These are phyloP conservation scores for Macrobrachium rosenbergii DNA, from an alignment of 1,140 invertebrate species.

Conservation along the genomic window DNA sequence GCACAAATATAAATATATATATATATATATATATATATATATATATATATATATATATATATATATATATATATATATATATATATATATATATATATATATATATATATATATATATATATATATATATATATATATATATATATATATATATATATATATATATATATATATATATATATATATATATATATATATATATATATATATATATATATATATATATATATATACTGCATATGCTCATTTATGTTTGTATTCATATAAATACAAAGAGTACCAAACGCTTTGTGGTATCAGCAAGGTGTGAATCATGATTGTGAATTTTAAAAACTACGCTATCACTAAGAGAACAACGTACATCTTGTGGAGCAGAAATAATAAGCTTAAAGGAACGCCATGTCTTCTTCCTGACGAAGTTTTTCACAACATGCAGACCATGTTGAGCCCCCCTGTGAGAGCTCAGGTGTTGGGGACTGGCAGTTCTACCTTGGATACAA, in stretches of 20 bases:
- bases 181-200: slow-evolving; percentile 17
- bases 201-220: slow-evolving; percentile 10
- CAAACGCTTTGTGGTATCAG: too few relatives aligned
- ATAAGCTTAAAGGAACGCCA: too few relatives aligned
- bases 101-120: slow-evolving; percentile 36
- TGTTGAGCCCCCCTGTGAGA: too few relatives aligned
- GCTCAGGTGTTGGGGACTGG: too few relatives aligned
- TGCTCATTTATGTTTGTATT: slow-evolving; percentile 2
- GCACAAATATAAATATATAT: not conserved
- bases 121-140: slow-evolving; percentile 44
- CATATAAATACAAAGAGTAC: not conserved
- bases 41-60: slow-evolving; percentile 27
- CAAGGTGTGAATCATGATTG: too few relatives aligned
- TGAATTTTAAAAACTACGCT: too few relatives aligned
- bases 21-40: slow-evolving; percentile 15
- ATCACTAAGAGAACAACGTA: too few relatives aligned
- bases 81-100: slow-evolving; percentile 14
- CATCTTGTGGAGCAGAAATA: too few relatives aligned
- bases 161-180: slow-evolving; percentile 23
- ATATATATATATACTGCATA: not conserved
- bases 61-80: slow-evolving; percentile 21
- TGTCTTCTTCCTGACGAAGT: too few relatives aligned
- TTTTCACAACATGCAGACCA: too few relatives aligned
- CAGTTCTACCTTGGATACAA: too few relatives aligned
- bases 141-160: slow-evolving; percentile 6